These are phyloP conservation scores for Metacarcinus magister DNA, from an alignment of 2,888 invertebrate species.

Conservation along the genomic window DNA sequence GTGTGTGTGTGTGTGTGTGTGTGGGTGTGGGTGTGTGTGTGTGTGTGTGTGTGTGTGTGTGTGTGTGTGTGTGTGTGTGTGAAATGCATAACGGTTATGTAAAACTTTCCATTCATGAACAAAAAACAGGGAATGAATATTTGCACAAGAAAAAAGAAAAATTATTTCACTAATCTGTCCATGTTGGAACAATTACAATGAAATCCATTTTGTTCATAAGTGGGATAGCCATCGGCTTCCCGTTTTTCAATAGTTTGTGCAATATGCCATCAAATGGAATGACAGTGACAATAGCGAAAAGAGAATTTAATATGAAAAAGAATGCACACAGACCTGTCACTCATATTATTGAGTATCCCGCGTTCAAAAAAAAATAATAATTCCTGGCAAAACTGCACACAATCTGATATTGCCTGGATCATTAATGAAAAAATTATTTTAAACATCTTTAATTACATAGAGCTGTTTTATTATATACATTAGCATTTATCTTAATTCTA, in stretches of 20 bases:
- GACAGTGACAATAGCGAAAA: not conserved
- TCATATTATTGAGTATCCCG: not conserved
- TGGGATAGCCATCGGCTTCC: not conserved
- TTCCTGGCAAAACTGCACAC: not conserved
- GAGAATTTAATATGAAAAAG: constrained; percentile 5
- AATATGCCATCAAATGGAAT: constrained; percentile 34
- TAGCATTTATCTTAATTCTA: too few relatives aligned
- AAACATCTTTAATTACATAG: too few relatives aligned
- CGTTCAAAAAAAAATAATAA: not conserved
- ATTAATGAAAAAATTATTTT: not conserved
- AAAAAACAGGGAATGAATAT: not conserved
- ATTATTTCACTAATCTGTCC: not conserved
- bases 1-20: constrained; percentile 43
- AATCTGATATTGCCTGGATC: not conserved
- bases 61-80: not conserved
- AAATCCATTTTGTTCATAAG: constrained; percentile 13
- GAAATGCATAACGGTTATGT: not conserved
- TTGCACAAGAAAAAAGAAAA: not conserved
- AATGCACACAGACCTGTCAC: constrained; percentile 10
- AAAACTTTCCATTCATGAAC: not conserved
- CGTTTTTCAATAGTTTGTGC: constrained; percentile 23
- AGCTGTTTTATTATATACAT: too few relatives aligned
- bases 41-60: constrained; percentile 41
- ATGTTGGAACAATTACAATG: not conserved
- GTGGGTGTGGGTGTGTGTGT: constrained; percentile 7